Evolutionary conservation across 1,140 invertebrate genomes (phyloP), one percentile per base, ranked within the genome.

Genomic region (Zaprionus africanus): DNA sequence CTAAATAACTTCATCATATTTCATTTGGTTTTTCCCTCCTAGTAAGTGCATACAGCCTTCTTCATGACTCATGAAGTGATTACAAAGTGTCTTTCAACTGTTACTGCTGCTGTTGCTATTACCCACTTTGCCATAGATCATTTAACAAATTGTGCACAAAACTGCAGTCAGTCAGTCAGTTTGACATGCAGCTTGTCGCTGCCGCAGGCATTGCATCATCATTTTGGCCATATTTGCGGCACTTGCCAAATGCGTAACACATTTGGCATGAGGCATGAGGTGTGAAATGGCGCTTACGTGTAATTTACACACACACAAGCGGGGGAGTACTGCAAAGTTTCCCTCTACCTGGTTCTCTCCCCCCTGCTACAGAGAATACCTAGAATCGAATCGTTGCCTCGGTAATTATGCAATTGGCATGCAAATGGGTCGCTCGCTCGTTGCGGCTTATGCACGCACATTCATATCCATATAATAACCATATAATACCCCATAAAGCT

Each of bases 341-440:
- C 64, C 81, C 74, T 80, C 80, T 43, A 71, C 57, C 15, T 43
- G 41, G 17, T n/a, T 9, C 41, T 17, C n/a, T 4, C 41, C 57
- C 12, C 28, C 60, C 24, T 43, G 24, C 12, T 34, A 26, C 56
- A 54, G 64, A 38, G 63, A 81, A 78, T 59, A 34, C 31, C 3
- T 34, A 51, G 64, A 74, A 83, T 69, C 13, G 53, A 5, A n/a
- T 66, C 22, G 61, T 62, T 22, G 22, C 63, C 62, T 73, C 51
- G 57, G 24, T 79, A 76, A 81, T 90, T 82, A 85, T 88, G 85
- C 84, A 84, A 90, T 81, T 90, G 81, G 73, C 81, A 88, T 88
- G 84, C 85, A 88, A 63, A 63, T 75, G 59, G 7, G 46, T 26
- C 15, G 3, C 13, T 15, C 9, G 46, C 12, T 43, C n/a, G 51